These are phyloP conservation scores for Guaruba guarouba DNA, from an alignment of 2,113 vertebrate species.

Conservation along the genomic window DNA sequence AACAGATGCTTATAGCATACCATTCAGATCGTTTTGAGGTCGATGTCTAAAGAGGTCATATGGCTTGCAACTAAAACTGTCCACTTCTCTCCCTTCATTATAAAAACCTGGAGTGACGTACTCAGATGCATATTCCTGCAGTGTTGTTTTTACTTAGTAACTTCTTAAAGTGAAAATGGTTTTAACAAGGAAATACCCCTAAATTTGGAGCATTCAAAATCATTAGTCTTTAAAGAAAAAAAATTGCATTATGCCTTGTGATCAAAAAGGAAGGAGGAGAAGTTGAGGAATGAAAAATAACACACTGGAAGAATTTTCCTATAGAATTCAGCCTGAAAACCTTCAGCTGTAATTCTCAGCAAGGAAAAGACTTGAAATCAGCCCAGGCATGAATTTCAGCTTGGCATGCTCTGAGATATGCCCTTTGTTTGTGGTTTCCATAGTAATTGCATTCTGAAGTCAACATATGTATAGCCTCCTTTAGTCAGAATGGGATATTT, in stretches of 20 bases:
- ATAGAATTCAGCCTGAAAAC: neutral
- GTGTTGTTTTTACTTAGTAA: neutral
- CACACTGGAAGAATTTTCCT: neutral
- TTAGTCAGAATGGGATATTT: neutral
- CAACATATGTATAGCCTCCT: neutral
- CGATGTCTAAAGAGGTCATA: neutral
- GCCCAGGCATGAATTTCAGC: slow-evolving; percentile 11
- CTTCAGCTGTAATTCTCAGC: neutral
- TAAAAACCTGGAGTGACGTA: neutral
- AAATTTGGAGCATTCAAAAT: neutral
- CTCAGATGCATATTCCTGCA: neutral
- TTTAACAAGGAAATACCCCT: neutral
- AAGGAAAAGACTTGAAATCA: slow-evolving; percentile 24
- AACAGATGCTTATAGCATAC: neutral
- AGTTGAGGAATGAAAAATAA: neutral
- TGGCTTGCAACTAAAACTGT: neutral
- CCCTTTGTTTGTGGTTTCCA: slow-evolving; percentile 62
- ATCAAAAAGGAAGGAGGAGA: neutral
- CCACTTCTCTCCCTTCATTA: neutral
- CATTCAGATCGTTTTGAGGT: neutral
- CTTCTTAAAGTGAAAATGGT: neutral
- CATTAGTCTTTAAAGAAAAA: neutral
- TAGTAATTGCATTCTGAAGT: slow-evolving; percentile 31
- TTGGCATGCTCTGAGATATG: neutral
- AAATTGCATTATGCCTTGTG: rapidly evolving